Conservation (phyloP, 2,888 invertebrate species). For the Abrostola triplasia region DNA sequence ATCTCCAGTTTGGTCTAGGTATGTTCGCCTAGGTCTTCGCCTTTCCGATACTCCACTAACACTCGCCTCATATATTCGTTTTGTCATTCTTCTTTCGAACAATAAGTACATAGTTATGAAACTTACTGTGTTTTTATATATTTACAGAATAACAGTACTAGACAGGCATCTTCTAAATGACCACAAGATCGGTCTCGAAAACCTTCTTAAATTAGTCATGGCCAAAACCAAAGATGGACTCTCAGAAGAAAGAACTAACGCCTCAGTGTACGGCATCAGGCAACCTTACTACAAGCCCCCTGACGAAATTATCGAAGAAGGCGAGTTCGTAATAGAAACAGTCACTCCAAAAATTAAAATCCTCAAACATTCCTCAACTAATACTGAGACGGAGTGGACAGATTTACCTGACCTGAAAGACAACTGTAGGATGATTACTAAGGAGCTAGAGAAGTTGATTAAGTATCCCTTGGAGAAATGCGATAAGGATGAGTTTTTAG, state of each 20-base stretch:
- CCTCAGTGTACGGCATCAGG: constrained; percentile 58
- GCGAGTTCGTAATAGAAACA: constrained; percentile 79
- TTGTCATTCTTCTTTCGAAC: not conserved
- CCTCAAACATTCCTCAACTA: constrained; percentile 72
- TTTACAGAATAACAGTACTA: constrained; percentile 79
- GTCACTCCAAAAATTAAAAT: constrained; percentile 77
- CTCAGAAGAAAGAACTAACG: constrained; percentile 55
- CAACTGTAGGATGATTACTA: constrained; percentile 65
- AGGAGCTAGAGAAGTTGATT: constrained; percentile 71
- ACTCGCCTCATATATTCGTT: too few relatives aligned
- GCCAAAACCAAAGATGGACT: constrained; percentile 80
- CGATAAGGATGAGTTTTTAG: constrained; percentile 67
- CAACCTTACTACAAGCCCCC: constrained; percentile 74
- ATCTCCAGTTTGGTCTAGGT: too few relatives aligned
- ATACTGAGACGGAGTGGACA: constrained; percentile 72
- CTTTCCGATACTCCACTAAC: too few relatives aligned
- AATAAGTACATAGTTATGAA: too few relatives aligned
- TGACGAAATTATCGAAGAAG: constrained; percentile 72
- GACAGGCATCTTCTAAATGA: constrained; percentile 80
- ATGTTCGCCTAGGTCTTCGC: too few relatives aligned
- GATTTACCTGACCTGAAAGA: constrained; percentile 70
- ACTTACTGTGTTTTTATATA: not conserved
- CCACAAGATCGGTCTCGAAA: constrained; percentile 80
- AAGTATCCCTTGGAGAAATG: constrained; percentile 58
- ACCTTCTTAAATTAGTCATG: constrained; percentile 78